Percentiles rank a stretch among this genome's conserved stretches.
These are phyloP conservation scores for Cephonodes hylas DNA, from an alignment of 2,888 invertebrate genomes.

Conservation along the genomic window DNA sequence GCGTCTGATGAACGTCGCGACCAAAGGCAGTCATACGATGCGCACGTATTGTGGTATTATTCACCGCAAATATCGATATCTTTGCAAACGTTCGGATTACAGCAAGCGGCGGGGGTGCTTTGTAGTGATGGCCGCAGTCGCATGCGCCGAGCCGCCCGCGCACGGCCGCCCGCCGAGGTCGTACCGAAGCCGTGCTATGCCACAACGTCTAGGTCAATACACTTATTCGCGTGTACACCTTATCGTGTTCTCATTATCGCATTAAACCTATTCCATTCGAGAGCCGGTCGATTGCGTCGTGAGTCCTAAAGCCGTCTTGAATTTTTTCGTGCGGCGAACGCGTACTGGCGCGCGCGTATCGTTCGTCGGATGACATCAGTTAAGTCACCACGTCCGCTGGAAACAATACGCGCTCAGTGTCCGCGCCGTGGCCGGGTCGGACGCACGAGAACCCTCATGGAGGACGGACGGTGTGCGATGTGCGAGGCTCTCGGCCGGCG, in stretches of 20 bases:
- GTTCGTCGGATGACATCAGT: slow-evolving; percentile 79
- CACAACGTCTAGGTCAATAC: slow-evolving; percentile 70
- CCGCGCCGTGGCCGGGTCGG: slow-evolving; percentile 70
- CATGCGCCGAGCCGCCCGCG: slow-evolving; percentile 69
- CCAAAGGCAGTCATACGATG: slow-evolving; percentile 48
- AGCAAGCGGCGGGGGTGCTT: slow-evolving; percentile 59
- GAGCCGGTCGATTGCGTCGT: slow-evolving; percentile 67
- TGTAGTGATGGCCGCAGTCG: slow-evolving; percentile 71
- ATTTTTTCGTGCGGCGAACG: slow-evolving; percentile 62
- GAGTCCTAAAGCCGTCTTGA: slow-evolving; percentile 59
- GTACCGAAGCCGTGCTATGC: slow-evolving; percentile 69
- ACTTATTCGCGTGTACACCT: slow-evolving; percentile 76
- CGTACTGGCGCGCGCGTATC: slow-evolving; percentile 66
- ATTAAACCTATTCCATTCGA: slow-evolving; percentile 73
- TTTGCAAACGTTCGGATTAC: slow-evolving; percentile 72
- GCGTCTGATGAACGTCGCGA: slow-evolving; percentile 40
- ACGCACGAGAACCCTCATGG: slow-evolving; percentile 76
- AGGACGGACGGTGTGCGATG: slow-evolving; percentile 72
- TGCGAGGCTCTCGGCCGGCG: slow-evolving; percentile 75
- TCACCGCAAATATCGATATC: slow-evolving; percentile 78
- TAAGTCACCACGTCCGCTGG: slow-evolving; percentile 75
- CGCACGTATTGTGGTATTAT: slow-evolving; percentile 56
- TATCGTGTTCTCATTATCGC: slow-evolving; percentile 78
- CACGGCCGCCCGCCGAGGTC: slow-evolving; percentile 67
- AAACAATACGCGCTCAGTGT: slow-evolving; percentile 76